A percentile compares a stretch with the other conserved stretches of the same genome.
Evolutionary conservation across 2,797 vertebrate genomes (phyloP).

Genomic region (Peromyscus eremicus): DNA sequence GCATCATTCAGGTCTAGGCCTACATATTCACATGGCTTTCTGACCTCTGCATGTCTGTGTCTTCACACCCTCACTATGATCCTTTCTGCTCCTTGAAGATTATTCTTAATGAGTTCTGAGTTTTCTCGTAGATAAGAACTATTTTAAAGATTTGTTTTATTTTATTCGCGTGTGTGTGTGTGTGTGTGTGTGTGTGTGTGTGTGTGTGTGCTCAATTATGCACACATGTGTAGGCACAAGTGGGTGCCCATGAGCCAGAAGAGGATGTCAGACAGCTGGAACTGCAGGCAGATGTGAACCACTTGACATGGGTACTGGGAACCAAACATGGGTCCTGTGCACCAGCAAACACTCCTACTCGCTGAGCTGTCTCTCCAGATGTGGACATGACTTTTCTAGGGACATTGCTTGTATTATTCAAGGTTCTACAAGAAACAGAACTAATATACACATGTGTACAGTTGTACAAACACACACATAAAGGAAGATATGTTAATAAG

Average conservation of each 20-base stretch:
- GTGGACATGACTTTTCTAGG: not conserved
- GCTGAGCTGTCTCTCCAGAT: not conserved
- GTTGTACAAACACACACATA: not conserved
- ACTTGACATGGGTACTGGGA: too few relatives aligned
- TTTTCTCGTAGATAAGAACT: not conserved
- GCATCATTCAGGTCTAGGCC: not conserved
- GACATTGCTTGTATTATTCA: not conserved
- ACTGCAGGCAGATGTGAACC: not conserved
- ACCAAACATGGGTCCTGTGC: not conserved
- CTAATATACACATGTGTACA: not conserved
- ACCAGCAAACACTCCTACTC: not conserved
- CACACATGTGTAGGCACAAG: not conserved
- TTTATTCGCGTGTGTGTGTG: not conserved
- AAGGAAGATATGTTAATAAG: not conserved
- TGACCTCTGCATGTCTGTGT: not conserved
- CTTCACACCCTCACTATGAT: not conserved
- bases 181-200: not conserved
- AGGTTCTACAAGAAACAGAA: conserved; percentile 23
- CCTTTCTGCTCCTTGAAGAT: not conserved
- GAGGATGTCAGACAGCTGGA: not conserved
- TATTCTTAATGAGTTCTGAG: conserved; percentile 11
- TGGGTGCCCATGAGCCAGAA: not conserved
- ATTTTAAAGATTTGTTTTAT: not conserved
- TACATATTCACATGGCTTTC: not conserved
- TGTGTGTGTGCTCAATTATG: not conserved